Evolutionary conservation across 2,113 vertebrate genomes (phyloP).

Genomic region (Madoqua kirkii): DNA sequence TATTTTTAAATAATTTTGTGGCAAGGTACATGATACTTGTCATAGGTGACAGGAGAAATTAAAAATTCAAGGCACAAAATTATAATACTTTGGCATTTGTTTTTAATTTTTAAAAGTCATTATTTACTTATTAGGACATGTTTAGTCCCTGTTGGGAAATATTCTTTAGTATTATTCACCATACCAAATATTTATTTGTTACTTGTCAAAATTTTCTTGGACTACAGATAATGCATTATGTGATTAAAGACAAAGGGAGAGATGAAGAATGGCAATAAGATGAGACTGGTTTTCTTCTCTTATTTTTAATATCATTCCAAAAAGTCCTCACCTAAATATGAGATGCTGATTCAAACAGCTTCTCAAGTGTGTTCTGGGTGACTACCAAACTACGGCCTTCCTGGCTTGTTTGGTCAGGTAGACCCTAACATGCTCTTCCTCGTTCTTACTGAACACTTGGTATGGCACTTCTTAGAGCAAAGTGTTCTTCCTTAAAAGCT

Average conservation of each 20-base stretch:
- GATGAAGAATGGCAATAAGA: not conserved
- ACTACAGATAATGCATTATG: not conserved
- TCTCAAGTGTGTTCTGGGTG: not conserved
- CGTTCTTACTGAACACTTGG: not conserved
- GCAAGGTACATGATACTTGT: not conserved
- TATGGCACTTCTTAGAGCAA: constrained; percentile 28
- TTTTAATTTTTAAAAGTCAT: not conserved
- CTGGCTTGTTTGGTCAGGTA: not conserved
- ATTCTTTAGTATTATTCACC: not conserved
- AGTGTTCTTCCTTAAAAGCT: constrained; percentile 65
- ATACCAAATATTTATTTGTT: not conserved
- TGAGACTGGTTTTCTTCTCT: not conserved
- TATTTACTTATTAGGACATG: not conserved
- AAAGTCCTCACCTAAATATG: not conserved
- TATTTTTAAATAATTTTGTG: not conserved
- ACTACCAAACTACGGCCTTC: not conserved
- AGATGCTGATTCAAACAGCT: not conserved
- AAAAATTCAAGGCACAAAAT: not conserved
- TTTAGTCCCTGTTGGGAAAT: not conserved
- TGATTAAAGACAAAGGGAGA: not conserved
- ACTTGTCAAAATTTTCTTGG: not conserved
- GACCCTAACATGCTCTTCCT: not conserved
- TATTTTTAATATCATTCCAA: not conserved
- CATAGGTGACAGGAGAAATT: not conserved
- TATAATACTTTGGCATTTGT: not conserved